A percentile compares a stretch with the other conserved stretches of the same genome.
Evolutionary conservation across 2,113 vertebrate genomes (phyloP).

Genomic region (Vicugna pacos): DNA sequence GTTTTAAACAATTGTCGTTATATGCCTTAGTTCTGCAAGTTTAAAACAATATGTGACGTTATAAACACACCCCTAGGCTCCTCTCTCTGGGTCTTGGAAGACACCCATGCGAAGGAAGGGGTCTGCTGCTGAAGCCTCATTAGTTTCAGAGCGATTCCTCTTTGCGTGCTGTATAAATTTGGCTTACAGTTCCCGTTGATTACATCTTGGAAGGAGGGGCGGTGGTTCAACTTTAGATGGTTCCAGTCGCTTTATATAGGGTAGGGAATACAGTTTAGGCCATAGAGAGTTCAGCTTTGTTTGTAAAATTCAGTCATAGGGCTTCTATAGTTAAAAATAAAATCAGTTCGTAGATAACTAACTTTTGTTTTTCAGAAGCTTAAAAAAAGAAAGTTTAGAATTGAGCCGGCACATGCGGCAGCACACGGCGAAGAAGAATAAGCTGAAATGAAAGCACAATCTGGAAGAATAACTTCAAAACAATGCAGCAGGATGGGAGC

Average conservation of each 20-base stretch:
- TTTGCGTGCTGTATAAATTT: not conserved
- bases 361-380: constrained; percentile 60
- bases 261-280: not conserved
- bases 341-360: constrained; percentile 43
- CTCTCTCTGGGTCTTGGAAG: not conserved
- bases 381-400: constrained; percentile 57
- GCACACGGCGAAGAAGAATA: constrained; percentile 69
- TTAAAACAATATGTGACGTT: not conserved
- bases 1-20: not conserved
- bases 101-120: not conserved
- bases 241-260: not conserved
- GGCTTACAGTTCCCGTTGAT: not conserved
- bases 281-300: constrained; percentile 18
- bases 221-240: not conserved
- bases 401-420: constrained; percentile 7
- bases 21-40: not conserved
- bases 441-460: constrained; percentile 64
- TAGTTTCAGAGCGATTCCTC: not conserved
- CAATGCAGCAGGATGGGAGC: constrained; percentile 67
- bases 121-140: not conserved
- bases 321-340: constrained; percentile 30
- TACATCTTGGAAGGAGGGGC: not conserved
- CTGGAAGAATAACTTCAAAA: constrained; percentile 80
- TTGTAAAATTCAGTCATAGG: constrained; percentile 19
- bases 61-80: not conserved